Conservation (phyloP, 2,113 vertebrate species). For the Heterocephalus glaber region DNA sequence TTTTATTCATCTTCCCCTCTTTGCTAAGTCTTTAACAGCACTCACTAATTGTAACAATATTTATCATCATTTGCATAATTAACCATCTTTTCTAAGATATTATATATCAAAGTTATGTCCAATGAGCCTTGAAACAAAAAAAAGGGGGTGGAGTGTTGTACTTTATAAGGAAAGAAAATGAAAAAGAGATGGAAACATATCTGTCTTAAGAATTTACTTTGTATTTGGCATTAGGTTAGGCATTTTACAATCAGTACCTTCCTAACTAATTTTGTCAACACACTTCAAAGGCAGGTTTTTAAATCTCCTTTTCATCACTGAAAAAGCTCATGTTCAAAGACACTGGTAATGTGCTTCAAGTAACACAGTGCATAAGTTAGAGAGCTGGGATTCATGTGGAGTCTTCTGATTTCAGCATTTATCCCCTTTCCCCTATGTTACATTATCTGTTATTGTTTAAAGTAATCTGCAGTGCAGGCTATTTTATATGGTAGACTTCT, state of each 20-base stretch:
- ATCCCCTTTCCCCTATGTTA: background rate
- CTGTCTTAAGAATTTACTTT: background rate
- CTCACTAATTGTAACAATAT: background rate
- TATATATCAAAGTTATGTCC: background rate
- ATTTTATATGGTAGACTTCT: background rate
- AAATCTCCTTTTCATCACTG: background rate
- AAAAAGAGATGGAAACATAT: background rate
- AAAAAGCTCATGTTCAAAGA: background rate
- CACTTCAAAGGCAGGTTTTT: background rate
- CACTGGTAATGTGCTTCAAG: background rate
- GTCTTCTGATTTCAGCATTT: background rate
- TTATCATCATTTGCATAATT: background rate
- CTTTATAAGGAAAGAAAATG: background rate
- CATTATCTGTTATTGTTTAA: background rate
- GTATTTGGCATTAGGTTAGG: background rate
- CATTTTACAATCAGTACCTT: background rate
- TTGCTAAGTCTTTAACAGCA: background rate
- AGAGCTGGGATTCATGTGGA: background rate
- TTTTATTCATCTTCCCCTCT: background rate
- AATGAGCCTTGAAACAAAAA: background rate
- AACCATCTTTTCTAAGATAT: background rate
- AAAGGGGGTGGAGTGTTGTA: rapidly evolving
- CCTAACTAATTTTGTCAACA: background rate
- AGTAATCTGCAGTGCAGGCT: background rate
- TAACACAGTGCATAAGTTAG: background rate